Base-by-base conservation (phyloP, 1,140 invertebrate species). In the Brachionus angularis region DNA sequence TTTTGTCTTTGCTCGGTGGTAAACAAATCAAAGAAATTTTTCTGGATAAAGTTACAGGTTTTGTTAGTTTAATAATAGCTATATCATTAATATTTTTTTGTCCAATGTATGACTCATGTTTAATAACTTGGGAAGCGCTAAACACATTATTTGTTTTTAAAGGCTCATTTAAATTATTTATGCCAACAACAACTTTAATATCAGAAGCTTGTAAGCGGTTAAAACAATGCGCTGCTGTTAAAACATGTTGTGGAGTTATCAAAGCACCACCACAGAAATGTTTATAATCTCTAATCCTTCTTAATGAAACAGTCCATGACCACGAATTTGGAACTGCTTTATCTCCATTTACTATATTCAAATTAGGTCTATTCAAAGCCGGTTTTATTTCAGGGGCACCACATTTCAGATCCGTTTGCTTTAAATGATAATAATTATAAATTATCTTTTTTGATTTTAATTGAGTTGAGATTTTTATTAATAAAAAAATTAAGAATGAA, bases 241-340 rank as follows among this genome's bases (percentile, higher is more conserved):
- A n/a, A 8, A 64, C 44, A 49, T 47, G 31, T 3, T 25, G n/a
- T n/a, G 16, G 29, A 33, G 21, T 64, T 5, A 64, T 64, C 7
- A 64, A 44, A 12, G 39, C 16, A 5, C 61, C 61, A 31, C 61
- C 31, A 44, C 61, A 64, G 25, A 58, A 58, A n/a, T n/a, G n/a
- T n/a, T n/a, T n/a, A n/a, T n/a, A n/a, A n/a, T n/a, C n/a, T n/a
- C n/a, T n/a, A n/a, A n/a, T n/a, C n/a, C n/a, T n/a, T n/a, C n/a
- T n/a, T n/a, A n/a, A n/a, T n/a, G n/a, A n/a, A n/a, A n/a, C n/a
- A n/a, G n/a, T n/a, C n/a, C n/a, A n/a, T n/a, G n/a, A n/a, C n/a
- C n/a, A n/a, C n/a, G n/a, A n/a, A n/a, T n/a, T n/a, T n/a, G n/a
- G n/a, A n/a, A n/a, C n/a, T n/a, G n/a, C n/a, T n/a, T n/a, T n/a